Percentiles rank a stretch among this genome's conserved stretches.
Evolutionary conservation across 2,113 vertebrate genomes (phyloP).

Genomic region (Centrocercus urophasianus): DNA sequence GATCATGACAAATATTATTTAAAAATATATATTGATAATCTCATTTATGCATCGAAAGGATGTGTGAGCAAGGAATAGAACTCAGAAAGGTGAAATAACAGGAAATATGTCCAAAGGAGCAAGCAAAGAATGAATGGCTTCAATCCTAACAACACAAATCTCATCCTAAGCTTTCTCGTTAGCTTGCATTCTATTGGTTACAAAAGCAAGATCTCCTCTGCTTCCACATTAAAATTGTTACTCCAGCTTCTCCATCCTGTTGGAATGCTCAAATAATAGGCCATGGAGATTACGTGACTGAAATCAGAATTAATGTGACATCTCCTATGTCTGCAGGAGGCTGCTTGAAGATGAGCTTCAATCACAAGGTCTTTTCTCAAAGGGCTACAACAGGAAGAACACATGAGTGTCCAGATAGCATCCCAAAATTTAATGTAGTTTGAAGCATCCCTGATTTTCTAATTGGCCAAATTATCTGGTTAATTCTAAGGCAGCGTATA

Average conservation of each 20-base stretch:
- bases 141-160: conserved; percentile 29
- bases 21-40: background rate
- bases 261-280: background rate
- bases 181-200: background rate
- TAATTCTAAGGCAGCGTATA: background rate
- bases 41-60: background rate
- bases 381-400: background rate
- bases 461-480: background rate
- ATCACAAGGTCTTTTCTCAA: background rate
- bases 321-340: background rate
- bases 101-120: background rate
- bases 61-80: background rate
- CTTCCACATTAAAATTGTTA: background rate
- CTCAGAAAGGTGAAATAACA: background rate
- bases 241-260: background rate
- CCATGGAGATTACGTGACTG: background rate
- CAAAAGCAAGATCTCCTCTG: background rate
- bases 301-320: background rate
- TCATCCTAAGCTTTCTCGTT: background rate
- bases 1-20: conserved; percentile 17
- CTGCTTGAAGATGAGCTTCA: background rate
- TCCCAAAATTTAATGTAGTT: background rate
- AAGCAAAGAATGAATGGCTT: background rate
- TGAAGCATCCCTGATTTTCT: background rate
- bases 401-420: background rate